These are phyloP conservation scores for Microtus richardsoni DNA, from an alignment of 2,113 vertebrate species.

Conservation along the genomic window DNA sequence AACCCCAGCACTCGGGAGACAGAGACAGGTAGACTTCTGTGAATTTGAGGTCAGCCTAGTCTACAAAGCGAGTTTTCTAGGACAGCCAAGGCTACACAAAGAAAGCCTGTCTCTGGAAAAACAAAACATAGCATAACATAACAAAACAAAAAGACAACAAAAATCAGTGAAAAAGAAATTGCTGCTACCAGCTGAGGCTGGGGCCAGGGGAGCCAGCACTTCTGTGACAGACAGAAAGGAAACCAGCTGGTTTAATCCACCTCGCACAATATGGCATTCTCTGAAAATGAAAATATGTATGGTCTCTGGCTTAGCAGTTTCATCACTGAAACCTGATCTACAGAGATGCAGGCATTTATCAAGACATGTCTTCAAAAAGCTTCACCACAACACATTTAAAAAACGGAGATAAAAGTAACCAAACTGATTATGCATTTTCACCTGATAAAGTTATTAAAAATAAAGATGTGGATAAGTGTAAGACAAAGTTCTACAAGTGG, in stretches of 20 bases:
- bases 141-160: neutral
- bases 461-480: neutral
- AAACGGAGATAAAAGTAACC: neutral
- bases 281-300: neutral
- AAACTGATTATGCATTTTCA: neutral
- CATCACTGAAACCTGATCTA: neutral
- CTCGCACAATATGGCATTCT: neutral
- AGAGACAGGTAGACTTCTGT: neutral
- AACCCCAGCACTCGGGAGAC: neutral
- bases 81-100: neutral
- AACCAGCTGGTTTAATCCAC: neutral
- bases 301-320: neutral
- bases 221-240: neutral
- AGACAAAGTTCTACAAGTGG: neutral
- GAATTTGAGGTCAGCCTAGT: neutral
- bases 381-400: neutral
- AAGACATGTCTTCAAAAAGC: neutral
- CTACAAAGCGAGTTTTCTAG: neutral
- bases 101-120: neutral
- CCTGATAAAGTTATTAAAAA: neutral
- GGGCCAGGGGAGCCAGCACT: neutral
- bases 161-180: constrained; percentile 13
- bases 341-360: neutral
- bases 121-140: neutral
- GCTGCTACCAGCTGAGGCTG: neutral